Evolutionary conservation across 2,797 vertebrate genomes (phyloP), one percentile per base, ranked within the genome.

Genomic region (Xenopus petersii): DNA sequence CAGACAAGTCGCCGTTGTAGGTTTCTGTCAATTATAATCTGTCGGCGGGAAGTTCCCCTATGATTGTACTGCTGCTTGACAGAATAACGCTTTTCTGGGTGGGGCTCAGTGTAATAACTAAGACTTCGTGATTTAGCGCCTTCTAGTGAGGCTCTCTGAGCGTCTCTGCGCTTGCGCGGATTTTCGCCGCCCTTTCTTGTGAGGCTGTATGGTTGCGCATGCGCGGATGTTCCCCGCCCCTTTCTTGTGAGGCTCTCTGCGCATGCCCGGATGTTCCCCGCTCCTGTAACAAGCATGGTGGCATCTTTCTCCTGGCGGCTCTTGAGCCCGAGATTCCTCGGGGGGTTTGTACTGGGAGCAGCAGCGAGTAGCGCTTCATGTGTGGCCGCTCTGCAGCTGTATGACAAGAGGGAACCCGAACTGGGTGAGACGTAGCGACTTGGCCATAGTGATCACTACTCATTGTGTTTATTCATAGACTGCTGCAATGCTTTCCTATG

Each of bases 311-410:
- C 58, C 0, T 60, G 59, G 11, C 71, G 86, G 0, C 10, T 83
- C 2, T 21, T 17, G 6, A 75, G 77, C 11, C 61, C 74, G 61
- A 84, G 82, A 10, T 87, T 89, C 1, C 2, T 85, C 5, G 64
- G 81, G 0, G 88, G 85, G 13, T 90, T 91, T 42, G 10, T 83
- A 4, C 83, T 85, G 11, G 90, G 90, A 5, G 84, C 85, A 0
- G 81, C 74, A 0, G 70, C 82, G 54, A 88, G 86, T 0, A 83
- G 81, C 0, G 83, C 70, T 0, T 84, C 87, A 0, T 87, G 84
- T 7, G 78, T 91, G 73, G 55, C 81, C 9, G 70, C 82, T 0
- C 33, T 81, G 67, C 73, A 82, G 73, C 36, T 88, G 71, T 46
- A 62, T 0, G 30, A 61, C 0, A 1, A 12, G 10, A 80, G 48